Evolutionary conservation across 2,797 vertebrate species (phyloP), one percentile per base, ranked within the genome.

Genomic region (Tolypeutes matacus): DNA sequence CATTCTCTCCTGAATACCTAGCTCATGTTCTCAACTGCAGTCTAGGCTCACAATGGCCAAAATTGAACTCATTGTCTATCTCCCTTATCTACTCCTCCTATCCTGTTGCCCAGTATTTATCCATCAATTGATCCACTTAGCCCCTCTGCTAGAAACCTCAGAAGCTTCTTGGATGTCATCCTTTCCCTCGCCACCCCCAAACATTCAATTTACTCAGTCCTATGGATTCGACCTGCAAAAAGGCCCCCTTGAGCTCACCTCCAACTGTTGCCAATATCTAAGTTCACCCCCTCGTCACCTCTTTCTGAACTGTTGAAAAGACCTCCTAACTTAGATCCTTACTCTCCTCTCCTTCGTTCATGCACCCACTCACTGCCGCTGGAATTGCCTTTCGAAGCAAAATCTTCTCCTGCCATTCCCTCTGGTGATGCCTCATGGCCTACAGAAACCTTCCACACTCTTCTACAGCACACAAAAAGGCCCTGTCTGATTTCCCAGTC

Each of bases 341-440:
- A 0, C 1, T 0, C 3, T 12, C 31, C 46, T 36, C 2, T 18
- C 39, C 49, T 20, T 9, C 2, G 2, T 42, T 13, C 17, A 58
- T 5, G 8, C 39, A 0, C 1, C 49, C n/a, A 11, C 39, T 12
- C 53, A 0, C 15, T 5, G 53, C 64, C 4, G 0, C 0, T 17
- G 8, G 56, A 29, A 7, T 20, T 2, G 15, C 64, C 60, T 36
- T 21, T 82, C 39, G 15, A 36, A 8, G 9, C 14, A 0, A 7
- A 31, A 23, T 11, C 60, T n/a, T 76, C 42, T 7, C 23, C 49
- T 2, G 9, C n/a, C 4, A 2, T 56, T 34, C 20, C 62, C 53
- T 21, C 1, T 7, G 34, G 31, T 6, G 15, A 65, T 10, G 12
- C 51, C 25, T 1, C 1, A 0, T 39, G 4, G 7, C 36, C 34